Percentiles rank a stretch among this genome's conserved stretches.
Evolutionary conservation across 2,113 vertebrate genomes (phyloP).

Genomic region (Cheilinus undulatus): DNA sequence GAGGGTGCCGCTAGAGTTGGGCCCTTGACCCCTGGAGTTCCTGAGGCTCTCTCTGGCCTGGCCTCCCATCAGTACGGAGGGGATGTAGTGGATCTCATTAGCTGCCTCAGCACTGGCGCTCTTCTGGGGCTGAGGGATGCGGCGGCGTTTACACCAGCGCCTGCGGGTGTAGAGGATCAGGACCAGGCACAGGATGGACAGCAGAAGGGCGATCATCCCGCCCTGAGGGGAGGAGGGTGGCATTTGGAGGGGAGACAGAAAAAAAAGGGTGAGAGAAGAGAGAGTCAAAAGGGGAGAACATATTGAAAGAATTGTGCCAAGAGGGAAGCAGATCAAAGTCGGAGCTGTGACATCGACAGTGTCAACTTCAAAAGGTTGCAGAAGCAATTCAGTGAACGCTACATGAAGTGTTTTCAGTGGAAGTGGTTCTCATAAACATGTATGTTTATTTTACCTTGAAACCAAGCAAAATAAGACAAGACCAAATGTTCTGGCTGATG

Average conservation of each 20-base stretch:
- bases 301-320: constrained; percentile 50
- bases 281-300: constrained; percentile 48
- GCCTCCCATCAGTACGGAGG: constrained; percentile 95
- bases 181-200: constrained; percentile 96
- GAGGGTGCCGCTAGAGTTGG: constrained; percentile 95
- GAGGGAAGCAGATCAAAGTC: constrained; percentile 58
- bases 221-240: constrained; percentile 83
- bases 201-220: constrained; percentile 97
- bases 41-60: constrained; percentile 96
- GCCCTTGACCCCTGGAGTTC: constrained; percentile 94
- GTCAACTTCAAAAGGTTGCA: constrained; percentile 38
- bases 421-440: constrained; percentile 2
- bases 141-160: constrained; percentile 97
- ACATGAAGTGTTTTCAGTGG: constrained; percentile 27
- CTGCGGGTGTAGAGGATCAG: constrained; percentile 97
- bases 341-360: constrained; percentile 33
- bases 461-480: neutral
- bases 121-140: constrained; percentile 98
- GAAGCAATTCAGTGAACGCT: constrained; percentile 42
- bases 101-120: constrained; percentile 97
- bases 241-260: constrained; percentile 47
- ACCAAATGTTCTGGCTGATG: neutral
- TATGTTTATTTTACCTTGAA: constrained; percentile 38
- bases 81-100: constrained; percentile 99
- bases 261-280: neutral